A percentile compares a stretch with the other conserved stretches of the same genome.
These are phyloP conservation scores for Anoura caudifer DNA, from an alignment of 2,113 vertebrate species.

Conservation along the genomic window DNA sequence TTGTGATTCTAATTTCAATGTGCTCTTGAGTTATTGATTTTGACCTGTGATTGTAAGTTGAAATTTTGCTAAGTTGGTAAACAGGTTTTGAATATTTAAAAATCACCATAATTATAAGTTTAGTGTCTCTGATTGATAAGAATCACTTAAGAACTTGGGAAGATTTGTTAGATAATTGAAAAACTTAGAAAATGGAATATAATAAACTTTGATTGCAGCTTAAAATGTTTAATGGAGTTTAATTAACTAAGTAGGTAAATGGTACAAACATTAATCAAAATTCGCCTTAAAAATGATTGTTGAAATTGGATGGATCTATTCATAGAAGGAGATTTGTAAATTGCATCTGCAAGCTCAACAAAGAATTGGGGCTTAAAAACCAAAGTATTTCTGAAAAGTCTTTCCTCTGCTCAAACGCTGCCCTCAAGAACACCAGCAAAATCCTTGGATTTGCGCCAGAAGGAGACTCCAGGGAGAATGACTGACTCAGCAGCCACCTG, in stretches of 20 bases:
- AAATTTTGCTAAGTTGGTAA: constrained; percentile 42
- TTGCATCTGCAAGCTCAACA: neutral
- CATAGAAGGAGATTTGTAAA: constrained; percentile 9
- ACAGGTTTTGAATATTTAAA: constrained; percentile 59
- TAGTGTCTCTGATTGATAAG: constrained; percentile 44
- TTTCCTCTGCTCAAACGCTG: neutral
- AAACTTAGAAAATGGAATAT: constrained; percentile 54
- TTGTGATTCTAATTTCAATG: constrained; percentile 17
- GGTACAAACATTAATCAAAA: constrained; percentile 66
- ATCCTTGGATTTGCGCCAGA: neutral
- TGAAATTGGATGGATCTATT: constrained; percentile 41
- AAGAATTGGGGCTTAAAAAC: neutral
- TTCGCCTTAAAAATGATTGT: constrained; percentile 33
- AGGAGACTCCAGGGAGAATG: neutral
- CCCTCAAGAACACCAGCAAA: neutral
- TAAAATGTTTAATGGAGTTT: constrained; percentile 67
- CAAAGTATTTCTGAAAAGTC: neutral
- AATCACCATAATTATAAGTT: constrained; percentile 30
- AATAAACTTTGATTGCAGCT: constrained; percentile 67
- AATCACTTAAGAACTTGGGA: constrained; percentile 13
- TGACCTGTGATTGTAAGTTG: constrained; percentile 10
- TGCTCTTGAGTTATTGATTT: constrained; percentile 28
- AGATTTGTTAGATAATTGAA: constrained; percentile 48
- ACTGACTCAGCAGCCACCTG: neutral
- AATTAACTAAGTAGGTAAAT: constrained; percentile 69